These are phyloP conservation scores for Eretmochelys imbricata DNA, from an alignment of 2,113 vertebrate species.

Conservation along the genomic window DNA sequence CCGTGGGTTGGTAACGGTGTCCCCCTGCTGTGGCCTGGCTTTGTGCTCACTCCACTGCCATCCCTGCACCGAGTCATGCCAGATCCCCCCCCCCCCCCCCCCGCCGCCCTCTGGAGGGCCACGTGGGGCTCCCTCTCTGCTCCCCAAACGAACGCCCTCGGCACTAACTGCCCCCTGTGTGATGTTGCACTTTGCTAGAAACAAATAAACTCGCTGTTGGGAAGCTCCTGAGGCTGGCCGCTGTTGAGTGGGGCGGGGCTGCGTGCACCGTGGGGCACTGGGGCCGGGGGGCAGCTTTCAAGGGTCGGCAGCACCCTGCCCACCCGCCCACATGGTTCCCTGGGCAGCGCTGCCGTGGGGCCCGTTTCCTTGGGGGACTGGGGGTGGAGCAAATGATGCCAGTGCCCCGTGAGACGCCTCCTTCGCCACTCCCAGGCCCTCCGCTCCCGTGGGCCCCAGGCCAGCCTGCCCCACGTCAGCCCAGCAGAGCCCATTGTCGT, in stretches of 20 bases:
- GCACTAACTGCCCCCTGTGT: not conserved
- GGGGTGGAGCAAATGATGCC: not conserved
- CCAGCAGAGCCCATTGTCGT: too few species aligned
- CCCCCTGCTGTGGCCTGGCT: not conserved
- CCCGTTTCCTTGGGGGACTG: not conserved
- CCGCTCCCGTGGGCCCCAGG: too few species aligned
- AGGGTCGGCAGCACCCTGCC: not conserved
- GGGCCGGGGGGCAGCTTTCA: too few species aligned
- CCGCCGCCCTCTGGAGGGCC: not conserved
- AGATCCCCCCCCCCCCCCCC: not conserved
- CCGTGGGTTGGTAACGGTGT: not conserved
- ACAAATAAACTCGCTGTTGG: not conserved
- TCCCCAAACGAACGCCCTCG: not conserved
- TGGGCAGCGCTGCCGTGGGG: not conserved
- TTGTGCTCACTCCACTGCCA: not conserved
- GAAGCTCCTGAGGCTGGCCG: not conserved
- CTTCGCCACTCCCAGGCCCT: too few species aligned
- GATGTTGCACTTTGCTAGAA: not conserved
- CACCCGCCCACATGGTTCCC: not conserved
- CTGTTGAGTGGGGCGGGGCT: not conserved
- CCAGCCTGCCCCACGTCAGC: too few species aligned
- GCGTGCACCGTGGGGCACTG: too few species aligned
- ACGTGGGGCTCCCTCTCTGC: not conserved
- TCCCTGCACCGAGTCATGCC: not conserved
- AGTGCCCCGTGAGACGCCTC: too few species aligned